Evolutionary conservation across 2,888 invertebrate genomes (phyloP), one percentile per base, ranked within the genome.

Genomic region (Gonocerus acuteangulatus): DNA sequence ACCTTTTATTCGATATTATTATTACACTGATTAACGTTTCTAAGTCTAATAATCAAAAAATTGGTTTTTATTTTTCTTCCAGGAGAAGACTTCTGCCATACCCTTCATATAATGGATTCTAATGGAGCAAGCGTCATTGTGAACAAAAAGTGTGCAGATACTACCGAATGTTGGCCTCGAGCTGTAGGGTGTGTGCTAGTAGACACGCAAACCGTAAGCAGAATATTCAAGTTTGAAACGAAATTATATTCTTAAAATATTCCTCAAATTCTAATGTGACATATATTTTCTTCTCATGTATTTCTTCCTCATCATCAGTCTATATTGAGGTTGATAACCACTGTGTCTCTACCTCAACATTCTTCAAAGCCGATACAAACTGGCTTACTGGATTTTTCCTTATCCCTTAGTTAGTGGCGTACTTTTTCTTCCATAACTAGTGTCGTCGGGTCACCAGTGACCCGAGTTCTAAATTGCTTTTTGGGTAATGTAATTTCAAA

Each of bases 111-210:
- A 70, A 78, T 82, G 78, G 81, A 82, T 72, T 80, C 81, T 62
- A 78, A 76, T 62, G 82, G 82, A n/a, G 78, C 79, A 64, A 82
- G 81, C 70, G 80, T 82, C 60, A 73, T 81, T 71, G 82, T 83
- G 66, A 80, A 81, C 74, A 83, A 83, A 72, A 80, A 81, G 71
- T 83, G 83, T 71, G 80, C 80, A 18, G 79, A 78, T 66, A 79
- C 78, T 68, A 75, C 76, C 66, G 81, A 82, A 71, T 83, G 83
- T 70, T 78, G 79, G 65, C 74, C 80, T 22, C 77, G 77, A 62
- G 78, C 79, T 66, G 80, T 82, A 47, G 82, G 82, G 63, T 83
- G 82, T 70, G 77, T 81, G 59, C 78, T 79, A 68, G 77, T 82
- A 65, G 82, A 82, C 73, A 77, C 79, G 56, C 81, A 82, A 74